These are phyloP conservation scores for Melanotus villosus DNA, from an alignment of 2,888 invertebrate genomes.

Conservation along the genomic window DNA sequence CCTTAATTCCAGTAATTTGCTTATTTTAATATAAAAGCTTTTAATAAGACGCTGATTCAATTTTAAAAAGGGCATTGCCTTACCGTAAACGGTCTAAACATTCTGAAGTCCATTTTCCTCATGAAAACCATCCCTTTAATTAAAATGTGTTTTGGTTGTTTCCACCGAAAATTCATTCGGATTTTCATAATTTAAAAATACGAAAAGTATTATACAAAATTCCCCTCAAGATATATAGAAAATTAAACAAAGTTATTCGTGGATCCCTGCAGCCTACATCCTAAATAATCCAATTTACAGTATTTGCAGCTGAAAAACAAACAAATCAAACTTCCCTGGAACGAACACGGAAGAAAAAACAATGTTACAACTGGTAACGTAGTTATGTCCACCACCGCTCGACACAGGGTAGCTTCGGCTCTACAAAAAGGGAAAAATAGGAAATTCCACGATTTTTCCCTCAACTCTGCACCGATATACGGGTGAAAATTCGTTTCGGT, in stretches of 20 bases:
- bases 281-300: constrained; percentile 20
- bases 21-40: constrained; percentile 15
- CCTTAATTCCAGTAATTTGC: constrained; percentile 63
- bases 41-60: not conserved
- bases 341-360: constrained; percentile 46
- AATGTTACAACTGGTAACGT: constrained; percentile 46
- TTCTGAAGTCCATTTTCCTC: too few relatives aligned
- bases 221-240: too few relatives aligned
- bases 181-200: too few relatives aligned
- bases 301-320: constrained; percentile 50
- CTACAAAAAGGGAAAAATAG: constrained; percentile 24
- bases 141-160: too few relatives aligned
- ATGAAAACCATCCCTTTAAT: too few relatives aligned
- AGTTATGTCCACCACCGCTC: constrained; percentile 41
- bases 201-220: too few relatives aligned
- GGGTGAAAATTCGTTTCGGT: constrained; percentile 34
- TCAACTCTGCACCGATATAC: constrained; percentile 25
- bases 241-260: too few relatives aligned
- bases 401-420: constrained; percentile 31
- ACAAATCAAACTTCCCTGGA: constrained; percentile 50
- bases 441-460: constrained; percentile 19
- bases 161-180: too few relatives aligned
- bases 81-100: too few relatives aligned
- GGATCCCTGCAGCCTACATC: not conserved
- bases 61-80: not conserved